Evolutionary conservation across 2,888 invertebrate genomes (phyloP), one percentile per base, ranked within the genome.

Genomic region (Hyles lineata): DNA sequence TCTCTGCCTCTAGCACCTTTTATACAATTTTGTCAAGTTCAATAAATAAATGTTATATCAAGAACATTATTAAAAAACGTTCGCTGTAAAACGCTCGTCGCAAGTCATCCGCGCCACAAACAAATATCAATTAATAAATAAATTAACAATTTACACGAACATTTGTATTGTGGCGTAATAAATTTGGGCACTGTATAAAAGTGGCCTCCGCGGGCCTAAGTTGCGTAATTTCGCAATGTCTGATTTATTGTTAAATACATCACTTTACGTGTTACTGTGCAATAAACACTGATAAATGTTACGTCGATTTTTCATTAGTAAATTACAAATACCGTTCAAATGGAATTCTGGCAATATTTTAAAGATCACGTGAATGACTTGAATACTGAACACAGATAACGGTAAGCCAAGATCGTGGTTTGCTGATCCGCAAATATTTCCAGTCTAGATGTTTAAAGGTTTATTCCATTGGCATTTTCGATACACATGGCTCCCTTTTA

Each of bases 201-300:
- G 67, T 35, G 29, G 63, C 63, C n/a, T 50, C 67, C 23, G 23
- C 50, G 23, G 67, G 15, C 43, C 23, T 60, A 50, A 67, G 50
- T 67, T 67, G 50, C 67, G 50, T 50, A 67, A 67, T 67, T 67
- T 63, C 35, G 63, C 23, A 21, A 67, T 43, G n/a, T 58, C 62
- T 52, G 72, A 76, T 76, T 80, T 76, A 76, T 76, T 73, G 71
- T 59, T 69, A 59, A 74, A 79, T 77, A 74, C 73, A 72, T 76
- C 77, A 75, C 43, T n/a, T 74, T 70, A 74, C 76, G 73, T 73
- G 74, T 78, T 74, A 70, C 76, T 74, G 74, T 35, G 71, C 73
- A 75, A 76, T 76, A 74, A 77, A 76, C 74, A 76, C 73, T 76
- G 75, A 73, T 74, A 72, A 74, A 77, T 71, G 70, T 63, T 59